A percentile compares a stretch with the other conserved stretches of the same genome.
Evolutionary conservation across 2,797 vertebrate species (phyloP).

Genomic region (Microctenopoma stevenorrisi): DNA sequence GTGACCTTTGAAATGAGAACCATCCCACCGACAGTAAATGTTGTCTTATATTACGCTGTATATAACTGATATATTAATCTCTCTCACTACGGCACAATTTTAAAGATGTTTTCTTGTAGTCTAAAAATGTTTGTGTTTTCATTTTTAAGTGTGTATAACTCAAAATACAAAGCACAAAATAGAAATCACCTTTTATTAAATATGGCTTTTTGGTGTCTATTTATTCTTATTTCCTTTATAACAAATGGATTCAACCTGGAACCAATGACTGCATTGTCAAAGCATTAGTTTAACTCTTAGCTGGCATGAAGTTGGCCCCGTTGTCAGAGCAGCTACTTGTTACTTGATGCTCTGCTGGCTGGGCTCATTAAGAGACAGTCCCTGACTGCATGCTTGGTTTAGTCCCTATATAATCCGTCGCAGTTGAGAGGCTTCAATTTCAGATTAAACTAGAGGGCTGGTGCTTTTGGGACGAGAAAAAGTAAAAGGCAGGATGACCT

Average conservation of each 20-base stretch:
- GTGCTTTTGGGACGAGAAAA: conserved; percentile 63
- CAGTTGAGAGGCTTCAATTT: conserved; percentile 75
- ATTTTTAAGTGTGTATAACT: conserved; percentile 91
- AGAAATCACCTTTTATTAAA: conserved; percentile 77
- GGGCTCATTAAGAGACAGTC: conserved; percentile 63
- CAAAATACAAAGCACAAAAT: conserved; percentile 80
- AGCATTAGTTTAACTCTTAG: conserved; percentile 4
- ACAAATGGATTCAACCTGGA: neutral
- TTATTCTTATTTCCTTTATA: conserved; percentile 44
- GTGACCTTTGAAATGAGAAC: conserved; percentile 53
- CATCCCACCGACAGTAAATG: conserved; percentile 67
- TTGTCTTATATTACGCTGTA: conserved; percentile 89
- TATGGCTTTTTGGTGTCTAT: conserved; percentile 54
- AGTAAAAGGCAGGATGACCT: conserved; percentile 62
- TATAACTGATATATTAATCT: conserved; percentile 90
- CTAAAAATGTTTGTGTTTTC: conserved; percentile 87
- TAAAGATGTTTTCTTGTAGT: conserved; percentile 87
- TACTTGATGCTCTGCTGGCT: conserved; percentile 61
- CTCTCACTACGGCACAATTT: conserved; percentile 85
- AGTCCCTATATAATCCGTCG: conserved; percentile 71
- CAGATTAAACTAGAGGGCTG: conserved; percentile 72
- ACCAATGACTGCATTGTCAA: conserved; percentile 1
- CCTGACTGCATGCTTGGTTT: conserved; percentile 58
- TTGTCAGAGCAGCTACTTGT: conserved; percentile 52
- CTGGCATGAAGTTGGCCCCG: conserved; percentile 4